Base-by-base conservation (phyloP, 2,113 vertebrate genomes). In the Mastomys natalensis region DNA sequence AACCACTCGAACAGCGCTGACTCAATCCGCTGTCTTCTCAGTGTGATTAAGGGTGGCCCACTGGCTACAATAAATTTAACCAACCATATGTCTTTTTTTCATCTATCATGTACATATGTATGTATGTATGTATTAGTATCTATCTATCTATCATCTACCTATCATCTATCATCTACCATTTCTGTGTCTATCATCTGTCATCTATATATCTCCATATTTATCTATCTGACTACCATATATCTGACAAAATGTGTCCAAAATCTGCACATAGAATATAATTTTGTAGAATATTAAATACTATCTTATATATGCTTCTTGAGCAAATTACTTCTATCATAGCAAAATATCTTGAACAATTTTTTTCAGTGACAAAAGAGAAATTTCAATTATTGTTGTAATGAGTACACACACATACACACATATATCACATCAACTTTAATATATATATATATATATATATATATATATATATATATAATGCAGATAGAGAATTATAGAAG, bases 331-430 rank as follows among this genome's bases (percentile, higher is more conserved):
- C 64, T 77, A 70, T 34, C 21, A 93, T 17, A 77, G 37, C 24
- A 95, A 94, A 89, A 94, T 51, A 51, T 22, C 43, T 43, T 74
- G 17, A 77, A 81, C 21, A 34, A 19, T 29, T 78, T 95, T 55
- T 55, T 95, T 45, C n/a, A 73, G 40, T 76, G 29, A 84, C 2
- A 88, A 55, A 66, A 68, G 78, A 48, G 24, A 78, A 78, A 87
- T 64, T 8, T 68, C 1, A 26, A 40, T 76, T 15, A 43, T 55
- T 29, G 76, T 53, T 45, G 22, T 64, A 97, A 64, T 94, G n/a
- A n/a, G 45, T 26, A 86, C 7, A 58, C 31, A 81, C 29, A 85
- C 8, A 34, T 15, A 31, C 43, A 48, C 11, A 60, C 19, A 55
- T 16, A 62, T n/a, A 37, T n/a, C 15, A 17, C 8, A 60, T 60